phyloP scores from a whole-genome alignment of 1,140 invertebrate genomes.

The Leguminivora glycinivorella region DNA sequence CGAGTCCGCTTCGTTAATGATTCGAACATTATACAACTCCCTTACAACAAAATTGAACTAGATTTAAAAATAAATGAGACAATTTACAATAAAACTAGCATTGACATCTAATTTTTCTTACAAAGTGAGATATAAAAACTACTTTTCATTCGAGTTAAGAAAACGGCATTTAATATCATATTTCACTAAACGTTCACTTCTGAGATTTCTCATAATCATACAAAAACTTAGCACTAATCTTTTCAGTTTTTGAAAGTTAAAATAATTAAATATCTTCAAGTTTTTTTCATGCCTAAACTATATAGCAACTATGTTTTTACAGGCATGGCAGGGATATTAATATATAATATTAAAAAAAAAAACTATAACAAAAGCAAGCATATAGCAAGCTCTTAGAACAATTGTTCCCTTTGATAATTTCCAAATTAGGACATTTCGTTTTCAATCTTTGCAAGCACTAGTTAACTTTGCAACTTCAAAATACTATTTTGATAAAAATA shows the following conservation, averaged over 20 bases:
- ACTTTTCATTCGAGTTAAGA: conserved; percentile 38
- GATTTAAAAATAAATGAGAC: neutral
- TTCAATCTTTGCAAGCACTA: neutral
- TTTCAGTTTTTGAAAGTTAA: neutral
- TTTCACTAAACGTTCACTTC: neutral
- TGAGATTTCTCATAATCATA: neutral
- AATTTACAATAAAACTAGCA: conserved; percentile 16
- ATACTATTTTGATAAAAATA: too few species aligned
- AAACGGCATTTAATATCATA: conserved; percentile 29
- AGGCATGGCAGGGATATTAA: too few species aligned
- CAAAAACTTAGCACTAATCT: neutral
- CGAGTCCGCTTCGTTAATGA: neutral
- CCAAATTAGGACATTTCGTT: neutral
- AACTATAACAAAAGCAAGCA: too few species aligned
- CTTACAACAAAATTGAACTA: neutral
- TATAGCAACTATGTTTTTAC: too few species aligned
- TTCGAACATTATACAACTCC: neutral
- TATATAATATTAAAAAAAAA: too few species aligned
- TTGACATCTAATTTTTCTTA: conserved; percentile 31
- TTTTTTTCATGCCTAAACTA: too few species aligned
- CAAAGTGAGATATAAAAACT: conserved; percentile 45
- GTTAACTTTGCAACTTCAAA: neutral
- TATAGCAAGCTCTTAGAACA: too few species aligned
- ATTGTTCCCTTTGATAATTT: too few species aligned
- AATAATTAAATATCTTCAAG: too few species aligned